Conservation (phyloP, 2,797 vertebrate species). For the Eremophila alpestris region DNA sequence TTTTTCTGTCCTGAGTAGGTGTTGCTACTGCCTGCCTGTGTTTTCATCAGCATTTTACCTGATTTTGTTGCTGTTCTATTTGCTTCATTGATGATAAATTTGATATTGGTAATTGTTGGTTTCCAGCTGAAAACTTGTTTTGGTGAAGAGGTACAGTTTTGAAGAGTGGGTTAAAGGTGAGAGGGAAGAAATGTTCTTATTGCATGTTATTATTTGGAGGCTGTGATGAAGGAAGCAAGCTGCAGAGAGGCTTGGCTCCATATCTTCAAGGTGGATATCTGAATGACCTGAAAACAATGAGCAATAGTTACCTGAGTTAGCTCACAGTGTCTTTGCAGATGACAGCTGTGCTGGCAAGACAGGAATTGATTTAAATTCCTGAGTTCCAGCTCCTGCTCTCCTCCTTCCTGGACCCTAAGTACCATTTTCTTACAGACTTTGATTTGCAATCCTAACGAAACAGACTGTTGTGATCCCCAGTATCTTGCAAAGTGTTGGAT, state of each 20-base stretch:
- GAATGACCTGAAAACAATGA: not conserved
- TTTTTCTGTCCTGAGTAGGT: not conserved
- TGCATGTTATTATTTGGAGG: not conserved
- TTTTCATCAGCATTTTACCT: not conserved
- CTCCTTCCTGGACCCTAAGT: not conserved
- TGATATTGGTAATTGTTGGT: not conserved
- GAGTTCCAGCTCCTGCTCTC: not conserved
- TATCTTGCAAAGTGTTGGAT: not conserved
- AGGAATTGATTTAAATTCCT: not conserved
- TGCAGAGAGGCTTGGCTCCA: not conserved
- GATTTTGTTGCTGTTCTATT: not conserved
- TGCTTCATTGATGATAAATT: not conserved
- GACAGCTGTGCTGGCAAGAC: not conserved
- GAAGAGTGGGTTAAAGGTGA: not conserved
- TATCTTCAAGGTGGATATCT: not conserved
- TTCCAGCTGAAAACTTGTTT: not conserved
- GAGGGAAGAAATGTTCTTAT: not conserved
- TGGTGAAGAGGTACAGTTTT: not conserved
- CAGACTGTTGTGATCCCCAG: not conserved
- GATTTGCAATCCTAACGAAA: rapidly evolving
- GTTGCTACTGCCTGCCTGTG: not conserved
- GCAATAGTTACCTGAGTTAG: not conserved
- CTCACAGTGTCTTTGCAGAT: not conserved
- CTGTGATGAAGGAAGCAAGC: not conserved
- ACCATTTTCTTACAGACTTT: not conserved